Evolutionary conservation across 2,888 invertebrate genomes (phyloP).

Genomic region (Lasioglossum pauxillum): DNA sequence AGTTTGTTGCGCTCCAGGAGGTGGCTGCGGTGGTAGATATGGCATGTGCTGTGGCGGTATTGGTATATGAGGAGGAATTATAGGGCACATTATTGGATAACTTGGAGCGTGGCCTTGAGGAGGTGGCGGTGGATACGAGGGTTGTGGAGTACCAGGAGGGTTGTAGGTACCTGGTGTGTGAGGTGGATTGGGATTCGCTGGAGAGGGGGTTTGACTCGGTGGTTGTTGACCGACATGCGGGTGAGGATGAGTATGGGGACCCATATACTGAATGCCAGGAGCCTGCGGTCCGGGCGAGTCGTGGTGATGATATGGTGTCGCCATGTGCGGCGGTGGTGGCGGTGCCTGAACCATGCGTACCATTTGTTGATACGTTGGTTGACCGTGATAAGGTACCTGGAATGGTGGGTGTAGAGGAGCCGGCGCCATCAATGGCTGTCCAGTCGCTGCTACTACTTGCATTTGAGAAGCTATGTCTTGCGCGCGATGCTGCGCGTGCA

Average conservation of each 20-base stretch:
- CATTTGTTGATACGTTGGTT: constrained; percentile 85
- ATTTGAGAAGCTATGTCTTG: constrained; percentile 89
- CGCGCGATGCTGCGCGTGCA: constrained; percentile 81
- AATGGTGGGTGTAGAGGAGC: constrained; percentile 90
- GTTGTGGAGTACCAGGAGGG: constrained; percentile 84
- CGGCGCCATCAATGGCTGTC: constrained; percentile 93
- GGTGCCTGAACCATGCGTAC: constrained; percentile 84
- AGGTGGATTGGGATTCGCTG: constrained; percentile 84
- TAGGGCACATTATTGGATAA: constrained; percentile 87
- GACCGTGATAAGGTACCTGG: constrained; percentile 88
- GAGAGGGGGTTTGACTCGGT: constrained; percentile 82
- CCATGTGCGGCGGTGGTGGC: constrained; percentile 80
- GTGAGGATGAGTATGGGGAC: constrained; percentile 85
- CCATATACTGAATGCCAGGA: constrained; percentile 86
- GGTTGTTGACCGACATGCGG: constrained; percentile 81
- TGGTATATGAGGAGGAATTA: constrained; percentile 85
- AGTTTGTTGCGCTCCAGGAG: constrained; percentile 83
- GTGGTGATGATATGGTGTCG: constrained; percentile 83
- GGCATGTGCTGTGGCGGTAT: constrained; percentile 86
- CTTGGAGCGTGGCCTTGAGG: constrained; percentile 86
- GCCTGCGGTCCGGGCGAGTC: constrained; percentile 86
- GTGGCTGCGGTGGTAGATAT: constrained; percentile 85
- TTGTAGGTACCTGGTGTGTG: constrained; percentile 87
- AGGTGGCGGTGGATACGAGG: constrained; percentile 87
- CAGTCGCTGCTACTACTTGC: constrained; percentile 92